These are phyloP conservation scores for Brachionus rubens DNA, from an alignment of 1,140 invertebrate genomes.

Conservation along the genomic window DNA sequence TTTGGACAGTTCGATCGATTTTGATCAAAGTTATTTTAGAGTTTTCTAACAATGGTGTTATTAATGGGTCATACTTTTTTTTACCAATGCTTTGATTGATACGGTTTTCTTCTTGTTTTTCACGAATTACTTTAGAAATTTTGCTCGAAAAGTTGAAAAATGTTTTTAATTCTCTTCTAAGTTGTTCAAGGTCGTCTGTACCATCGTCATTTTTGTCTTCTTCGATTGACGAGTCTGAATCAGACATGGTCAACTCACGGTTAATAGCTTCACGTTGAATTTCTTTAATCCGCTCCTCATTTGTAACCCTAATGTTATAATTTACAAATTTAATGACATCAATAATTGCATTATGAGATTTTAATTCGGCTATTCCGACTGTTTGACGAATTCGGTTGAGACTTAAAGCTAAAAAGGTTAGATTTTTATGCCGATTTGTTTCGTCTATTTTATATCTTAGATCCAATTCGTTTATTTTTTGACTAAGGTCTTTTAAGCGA, in stretches of 20 bases:
- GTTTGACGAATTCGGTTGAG: background rate
- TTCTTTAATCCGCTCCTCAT: background rate
- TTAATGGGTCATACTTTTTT: slow-evolving; percentile 8
- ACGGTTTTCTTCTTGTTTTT: background rate
- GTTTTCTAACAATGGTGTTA: background rate
- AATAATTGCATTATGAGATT: background rate
- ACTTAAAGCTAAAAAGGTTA: background rate
- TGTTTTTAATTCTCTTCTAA: background rate
- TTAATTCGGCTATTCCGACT: background rate
- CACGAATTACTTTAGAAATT: background rate
- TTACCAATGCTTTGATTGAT: background rate
- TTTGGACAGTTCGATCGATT: background rate
- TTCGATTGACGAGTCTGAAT: background rate
- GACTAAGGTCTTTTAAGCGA: background rate
- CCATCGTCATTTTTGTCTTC: background rate
- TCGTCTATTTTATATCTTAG: background rate
- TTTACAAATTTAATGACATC: slow-evolving; percentile 1
- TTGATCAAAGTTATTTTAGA: background rate
- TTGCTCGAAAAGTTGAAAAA: slow-evolving; percentile 1
- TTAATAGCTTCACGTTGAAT: background rate
- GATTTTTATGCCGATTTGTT: background rate
- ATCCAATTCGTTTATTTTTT: background rate
- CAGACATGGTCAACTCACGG: background rate
- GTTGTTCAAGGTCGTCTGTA: background rate
- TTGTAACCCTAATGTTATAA: background rate